Conservation (phyloP, 2,113 vertebrate species). For the Thryonomys swinderianus region DNA sequence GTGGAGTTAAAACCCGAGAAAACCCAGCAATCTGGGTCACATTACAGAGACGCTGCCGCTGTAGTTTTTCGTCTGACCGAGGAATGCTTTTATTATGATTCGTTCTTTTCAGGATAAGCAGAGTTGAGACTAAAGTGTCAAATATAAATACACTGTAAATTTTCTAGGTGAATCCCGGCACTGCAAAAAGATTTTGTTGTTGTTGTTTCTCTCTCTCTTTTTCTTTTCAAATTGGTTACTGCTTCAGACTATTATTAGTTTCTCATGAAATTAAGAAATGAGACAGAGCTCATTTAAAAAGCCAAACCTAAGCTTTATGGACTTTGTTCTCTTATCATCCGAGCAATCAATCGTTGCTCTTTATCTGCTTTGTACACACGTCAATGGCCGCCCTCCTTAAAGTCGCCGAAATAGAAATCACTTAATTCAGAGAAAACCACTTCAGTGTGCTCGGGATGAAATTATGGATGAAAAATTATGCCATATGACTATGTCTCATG, state of each 20-base stretch:
- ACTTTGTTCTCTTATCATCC: background rate
- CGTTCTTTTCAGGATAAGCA: conserved; percentile 38
- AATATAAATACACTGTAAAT: conserved; percentile 54
- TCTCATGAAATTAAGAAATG: conserved; percentile 6
- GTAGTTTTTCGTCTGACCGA: conserved; percentile 31
- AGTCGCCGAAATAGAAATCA: conserved; percentile 10
- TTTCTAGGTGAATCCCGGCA: conserved; percentile 37
- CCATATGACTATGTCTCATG: background rate
- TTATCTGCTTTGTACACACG: conserved; percentile 28
- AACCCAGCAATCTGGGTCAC: conserved; percentile 50
- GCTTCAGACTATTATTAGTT: conserved; percentile 9
- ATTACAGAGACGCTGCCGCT: conserved; percentile 5
- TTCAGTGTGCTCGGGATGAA: background rate
- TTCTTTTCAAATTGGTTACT: conserved; percentile 18
- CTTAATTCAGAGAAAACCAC: conserved; percentile 30
- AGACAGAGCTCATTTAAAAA: conserved; percentile 24
- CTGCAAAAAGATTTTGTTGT: background rate
- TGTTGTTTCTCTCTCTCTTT: rapidly evolving
- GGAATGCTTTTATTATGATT: conserved; percentile 44
- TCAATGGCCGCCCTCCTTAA: conserved; percentile 22
- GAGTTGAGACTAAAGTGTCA: conserved; percentile 42
- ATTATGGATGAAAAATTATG: conserved; percentile 23
- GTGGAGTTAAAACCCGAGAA: conserved; percentile 61
- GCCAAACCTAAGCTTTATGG: background rate
- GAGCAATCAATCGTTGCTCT: background rate